Percentiles rank a stretch among this genome's conserved stretches.
These are phyloP conservation scores for Chirona hameri DNA, from an alignment of 2,888 invertebrate species.

Conservation along the genomic window DNA sequence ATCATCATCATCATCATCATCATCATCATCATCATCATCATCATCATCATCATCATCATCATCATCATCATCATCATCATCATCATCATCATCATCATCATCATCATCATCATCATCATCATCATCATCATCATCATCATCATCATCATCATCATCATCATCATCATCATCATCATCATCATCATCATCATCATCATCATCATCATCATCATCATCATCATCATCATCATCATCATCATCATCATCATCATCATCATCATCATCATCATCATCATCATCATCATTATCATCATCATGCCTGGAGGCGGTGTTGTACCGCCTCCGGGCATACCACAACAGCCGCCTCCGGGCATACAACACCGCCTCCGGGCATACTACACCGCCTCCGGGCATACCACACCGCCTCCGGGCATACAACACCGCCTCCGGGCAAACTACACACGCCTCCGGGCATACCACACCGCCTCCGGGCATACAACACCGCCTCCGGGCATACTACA, in stretches of 20 bases:
- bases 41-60: conserved; percentile 22
- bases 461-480: too few relatives aligned
- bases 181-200: conserved; percentile 22
- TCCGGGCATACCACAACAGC: too few relatives aligned
- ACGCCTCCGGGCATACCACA: too few relatives aligned
- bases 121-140: not conserved
- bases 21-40: conserved; percentile 22
- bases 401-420: too few relatives aligned
- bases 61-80: not conserved
- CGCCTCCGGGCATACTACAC: too few relatives aligned
- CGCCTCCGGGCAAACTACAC: too few relatives aligned
- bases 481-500: too few relatives aligned
- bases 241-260: conserved; percentile 11
- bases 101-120: not conserved
- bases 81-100: not conserved
- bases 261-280: too few relatives aligned
- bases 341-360: too few relatives aligned
- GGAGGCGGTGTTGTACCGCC: too few relatives aligned
- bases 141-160: conserved; percentile 7
- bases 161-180: conserved; percentile 22
- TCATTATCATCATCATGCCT: too few relatives aligned
- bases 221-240: not conserved
- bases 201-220: conserved; percentile 22
- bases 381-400: too few relatives aligned
- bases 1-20: conserved; percentile 22